Base-by-base conservation (phyloP, 2,888 invertebrate species). In the Lasioglossum marginatum region DNA sequence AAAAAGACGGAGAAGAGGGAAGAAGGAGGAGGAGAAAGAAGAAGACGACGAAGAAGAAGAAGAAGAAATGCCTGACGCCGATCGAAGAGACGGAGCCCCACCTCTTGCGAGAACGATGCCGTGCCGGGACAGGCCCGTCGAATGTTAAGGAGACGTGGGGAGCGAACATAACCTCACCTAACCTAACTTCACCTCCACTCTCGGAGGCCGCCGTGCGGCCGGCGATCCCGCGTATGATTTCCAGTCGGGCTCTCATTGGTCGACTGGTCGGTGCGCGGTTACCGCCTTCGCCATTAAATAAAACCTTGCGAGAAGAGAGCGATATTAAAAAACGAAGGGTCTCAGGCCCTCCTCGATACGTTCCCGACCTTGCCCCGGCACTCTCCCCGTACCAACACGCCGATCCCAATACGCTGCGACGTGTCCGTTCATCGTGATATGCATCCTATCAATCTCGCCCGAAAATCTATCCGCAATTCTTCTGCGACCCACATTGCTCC, bases 141-240 rank as follows among this genome's bases (percentile, higher is more conserved):
- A 94, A 94, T 94, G 94, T 93, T 94, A 93, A 93, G 93, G 93
- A 92, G 91, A 88, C 90, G 90, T 76, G 89, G 91, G 91, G 92
- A 92, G 88, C 91, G 90, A 90, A 89, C 86, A 90, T 91, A 93
- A 92, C 93, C 89, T 93, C 91, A 90, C 85, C 93, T 93, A 93
- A 92, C 93, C 93, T 90, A 90, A 91, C 91, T 91, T 93, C 91
- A 92, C 91, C 93, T 92, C 92, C 90, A 90, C 89, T 92, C 93
- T 91, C 87, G 87, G 88, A 82, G 89, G 91, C 91, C 89, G 92
- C 89, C 89, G 92, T 88, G 91, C 92, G 91, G 91, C 91, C 87
- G 89, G 92, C 92, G 94, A 94, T 94, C 92, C 92, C 93, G 94
- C 91, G 94, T 93, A 94, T 94, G 94, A 94, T 94, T 94, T 94